Conservation (phyloP, 2,797 vertebrate genomes). For the Pantherophis vulpinus region DNA sequence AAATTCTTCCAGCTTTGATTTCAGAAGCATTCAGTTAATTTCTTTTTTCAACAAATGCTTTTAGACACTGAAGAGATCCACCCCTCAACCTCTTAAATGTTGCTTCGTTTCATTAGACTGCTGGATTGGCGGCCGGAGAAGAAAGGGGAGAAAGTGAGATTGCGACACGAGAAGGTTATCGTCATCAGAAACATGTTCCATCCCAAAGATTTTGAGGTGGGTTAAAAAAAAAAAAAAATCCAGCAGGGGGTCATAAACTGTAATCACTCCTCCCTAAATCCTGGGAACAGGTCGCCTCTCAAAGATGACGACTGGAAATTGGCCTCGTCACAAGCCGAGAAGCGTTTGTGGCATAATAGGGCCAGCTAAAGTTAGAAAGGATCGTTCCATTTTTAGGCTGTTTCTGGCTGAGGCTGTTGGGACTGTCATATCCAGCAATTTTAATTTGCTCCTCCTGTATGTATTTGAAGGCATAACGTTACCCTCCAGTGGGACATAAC, state of each 20-base stretch:
- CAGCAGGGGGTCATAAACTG: not conserved
- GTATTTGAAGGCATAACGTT: not conserved
- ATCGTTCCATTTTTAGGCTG: not conserved
- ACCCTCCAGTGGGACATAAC: not conserved
- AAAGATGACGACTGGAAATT: not conserved
- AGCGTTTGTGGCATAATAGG: not conserved
- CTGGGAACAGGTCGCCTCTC: not conserved
- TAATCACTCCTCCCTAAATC: not conserved
- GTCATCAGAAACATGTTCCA: conserved; percentile 98
- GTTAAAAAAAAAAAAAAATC: not conserved
- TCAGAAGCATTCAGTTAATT: conserved; percentile 38
- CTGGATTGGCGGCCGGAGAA: conserved; percentile 97
- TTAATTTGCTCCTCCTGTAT: not conserved
- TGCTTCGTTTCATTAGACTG: conserved; percentile 79
- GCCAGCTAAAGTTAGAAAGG: not conserved
- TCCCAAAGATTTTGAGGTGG: conserved; percentile 94
- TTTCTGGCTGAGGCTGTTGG: not conserved
- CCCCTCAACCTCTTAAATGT: conserved; percentile 62
- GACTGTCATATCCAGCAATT: not conserved
- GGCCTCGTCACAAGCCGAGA: not conserved
- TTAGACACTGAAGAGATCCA: conserved; percentile 63
- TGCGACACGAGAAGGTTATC: conserved; percentile 88
- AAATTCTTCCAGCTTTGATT: conserved; percentile 25
- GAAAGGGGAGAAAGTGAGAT: conserved; percentile 74
- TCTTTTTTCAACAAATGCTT: conserved; percentile 58